Evolutionary conservation across 2,888 invertebrate genomes (phyloP).

Genomic region (Augochlorella aurata): DNA sequence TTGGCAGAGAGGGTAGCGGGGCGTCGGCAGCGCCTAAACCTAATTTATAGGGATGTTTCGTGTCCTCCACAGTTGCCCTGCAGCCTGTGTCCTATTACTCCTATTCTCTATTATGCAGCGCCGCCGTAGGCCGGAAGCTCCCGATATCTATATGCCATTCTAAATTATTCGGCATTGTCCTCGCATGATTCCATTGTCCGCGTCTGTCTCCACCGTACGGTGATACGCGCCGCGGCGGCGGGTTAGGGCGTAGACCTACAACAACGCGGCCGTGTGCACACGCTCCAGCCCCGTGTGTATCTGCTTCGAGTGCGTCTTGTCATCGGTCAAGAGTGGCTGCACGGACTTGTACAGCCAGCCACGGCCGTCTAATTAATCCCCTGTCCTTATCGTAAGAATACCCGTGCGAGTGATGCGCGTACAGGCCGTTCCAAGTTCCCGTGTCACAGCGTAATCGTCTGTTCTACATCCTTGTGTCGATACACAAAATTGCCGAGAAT

Average conservation of each 20-base stretch:
- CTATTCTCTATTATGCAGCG: slow-evolving; percentile 79
- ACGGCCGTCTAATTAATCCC: slow-evolving; percentile 40
- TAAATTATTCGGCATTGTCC: slow-evolving; percentile 81
- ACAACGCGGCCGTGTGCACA: slow-evolving; percentile 57
- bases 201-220: slow-evolving; percentile 79
- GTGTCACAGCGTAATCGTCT: too few relatives aligned
- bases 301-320: slow-evolving; percentile 66
- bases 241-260: slow-evolving; percentile 76
- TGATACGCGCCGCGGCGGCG: slow-evolving; percentile 74
- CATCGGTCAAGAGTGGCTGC: slow-evolving; percentile 61
- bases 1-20: not conserved
- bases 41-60: slow-evolving; percentile 81
- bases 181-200: slow-evolving; percentile 80
- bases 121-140: slow-evolving; percentile 75
- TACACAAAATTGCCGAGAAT: too few relatives aligned
- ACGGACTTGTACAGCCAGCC: slow-evolving; percentile 34
- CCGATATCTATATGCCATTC: slow-evolving; percentile 80
- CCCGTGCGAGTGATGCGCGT: not conserved
- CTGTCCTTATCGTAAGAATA: slow-evolving; percentile 4
- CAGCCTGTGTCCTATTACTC: slow-evolving; percentile 80
- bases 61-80: slow-evolving; percentile 79
- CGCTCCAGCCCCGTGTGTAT: slow-evolving; percentile 54
- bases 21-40: slow-evolving; percentile 55
- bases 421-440: too few relatives aligned
- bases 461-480: too few relatives aligned